These are phyloP conservation scores for Enteromius thamalakanensis DNA, from an alignment of 2,797 vertebrate species.

Conservation along the genomic window DNA sequence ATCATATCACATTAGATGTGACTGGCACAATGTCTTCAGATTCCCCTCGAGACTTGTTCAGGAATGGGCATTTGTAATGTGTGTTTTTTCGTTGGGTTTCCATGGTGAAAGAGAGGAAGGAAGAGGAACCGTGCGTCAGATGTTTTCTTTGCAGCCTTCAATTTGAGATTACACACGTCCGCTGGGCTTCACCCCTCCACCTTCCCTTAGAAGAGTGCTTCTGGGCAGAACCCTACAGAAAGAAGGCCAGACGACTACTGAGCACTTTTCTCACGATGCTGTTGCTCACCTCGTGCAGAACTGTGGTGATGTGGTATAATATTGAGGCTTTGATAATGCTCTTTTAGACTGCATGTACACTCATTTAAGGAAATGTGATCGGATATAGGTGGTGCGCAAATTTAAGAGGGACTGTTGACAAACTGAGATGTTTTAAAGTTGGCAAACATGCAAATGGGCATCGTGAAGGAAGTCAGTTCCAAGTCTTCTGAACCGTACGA, in stretches of 20 bases:
- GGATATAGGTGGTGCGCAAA: not conserved
- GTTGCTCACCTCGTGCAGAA: not conserved
- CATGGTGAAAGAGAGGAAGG: constrained; percentile 58
- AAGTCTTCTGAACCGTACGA: not conserved
- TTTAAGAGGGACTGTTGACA: not conserved
- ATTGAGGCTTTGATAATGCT: not conserved
- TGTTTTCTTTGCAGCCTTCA: constrained; percentile 48
- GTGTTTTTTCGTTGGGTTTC: constrained; percentile 39
- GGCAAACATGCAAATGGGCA: not conserved
- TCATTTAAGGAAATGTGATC: not conserved
- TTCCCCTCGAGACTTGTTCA: not conserved
- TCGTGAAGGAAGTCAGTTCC: not conserved
- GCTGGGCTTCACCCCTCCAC: not conserved
- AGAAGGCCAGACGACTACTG: not conserved
- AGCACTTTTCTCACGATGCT: not conserved
- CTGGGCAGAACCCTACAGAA: not conserved
- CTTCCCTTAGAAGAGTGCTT: constrained; percentile 8
- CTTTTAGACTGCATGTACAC: not conserved
- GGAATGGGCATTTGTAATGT: constrained; percentile 9
- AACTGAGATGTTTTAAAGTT: not conserved
- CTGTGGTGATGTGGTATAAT: not conserved
- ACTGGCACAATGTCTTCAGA: not conserved
- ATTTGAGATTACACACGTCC: constrained; percentile 50
- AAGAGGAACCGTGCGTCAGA: constrained; percentile 57
- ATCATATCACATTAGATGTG: not conserved